Conservation (phyloP, 2,797 vertebrate genomes). For the Etheostoma perlongum region DNA sequence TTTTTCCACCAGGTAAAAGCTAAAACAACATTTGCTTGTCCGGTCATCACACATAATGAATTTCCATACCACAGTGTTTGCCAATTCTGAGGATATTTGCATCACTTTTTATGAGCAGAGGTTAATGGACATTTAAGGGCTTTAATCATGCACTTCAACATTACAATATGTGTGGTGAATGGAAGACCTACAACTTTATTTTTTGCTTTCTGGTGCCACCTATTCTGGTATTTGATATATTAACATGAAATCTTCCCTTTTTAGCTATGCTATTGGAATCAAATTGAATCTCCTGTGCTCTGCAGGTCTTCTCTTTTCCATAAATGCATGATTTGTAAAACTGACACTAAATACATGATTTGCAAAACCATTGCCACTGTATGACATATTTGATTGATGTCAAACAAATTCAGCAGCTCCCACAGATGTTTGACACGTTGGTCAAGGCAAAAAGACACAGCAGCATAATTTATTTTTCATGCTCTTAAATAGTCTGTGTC, state of each 20-base stretch:
- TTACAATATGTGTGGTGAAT: background rate
- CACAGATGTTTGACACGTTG: background rate
- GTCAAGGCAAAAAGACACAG: background rate
- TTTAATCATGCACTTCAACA: background rate
- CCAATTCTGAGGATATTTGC: conserved; percentile 5
- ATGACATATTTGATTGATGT: background rate
- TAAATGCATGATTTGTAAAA: conserved; percentile 45
- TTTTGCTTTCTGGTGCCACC: background rate
- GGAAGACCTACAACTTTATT: background rate
- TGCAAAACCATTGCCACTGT: too few species aligned
- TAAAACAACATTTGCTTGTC: conserved; percentile 21
- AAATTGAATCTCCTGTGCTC: background rate
- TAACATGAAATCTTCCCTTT: background rate
- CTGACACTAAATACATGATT: background rate
- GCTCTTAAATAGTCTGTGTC: background rate
- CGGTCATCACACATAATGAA: background rate
- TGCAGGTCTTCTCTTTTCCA: conserved; percentile 32
- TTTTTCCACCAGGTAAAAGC: background rate
- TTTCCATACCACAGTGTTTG: conserved; percentile 5
- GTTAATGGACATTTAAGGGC: background rate
- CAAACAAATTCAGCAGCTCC: background rate
- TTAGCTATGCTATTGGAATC: background rate
- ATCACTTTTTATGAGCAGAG: conserved; percentile 1
- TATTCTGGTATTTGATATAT: background rate
- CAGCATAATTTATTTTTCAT: background rate